Evolutionary conservation across 2,888 invertebrate genomes (phyloP).

Genomic region (Venusia cambrica): DNA sequence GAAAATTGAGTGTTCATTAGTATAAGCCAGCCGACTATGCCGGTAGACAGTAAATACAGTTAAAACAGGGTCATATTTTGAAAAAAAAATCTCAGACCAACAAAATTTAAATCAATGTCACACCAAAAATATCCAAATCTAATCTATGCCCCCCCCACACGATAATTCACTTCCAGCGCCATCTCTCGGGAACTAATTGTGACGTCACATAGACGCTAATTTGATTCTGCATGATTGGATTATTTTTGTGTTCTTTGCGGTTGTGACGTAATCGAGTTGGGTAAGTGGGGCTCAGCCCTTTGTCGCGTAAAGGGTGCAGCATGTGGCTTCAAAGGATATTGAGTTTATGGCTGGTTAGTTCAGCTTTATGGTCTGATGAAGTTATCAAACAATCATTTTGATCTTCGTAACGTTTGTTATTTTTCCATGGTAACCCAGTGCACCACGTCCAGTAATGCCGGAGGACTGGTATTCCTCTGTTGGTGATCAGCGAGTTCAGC

Average conservation of each 20-base stretch:
- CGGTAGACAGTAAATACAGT: too few relatives aligned
- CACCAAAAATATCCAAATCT: slow-evolving; percentile 20
- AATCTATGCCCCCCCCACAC: slow-evolving; percentile 18
- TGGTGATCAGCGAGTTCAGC: too few relatives aligned
- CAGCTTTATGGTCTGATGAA: slow-evolving; percentile 1
- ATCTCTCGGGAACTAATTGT: slow-evolving; percentile 48
- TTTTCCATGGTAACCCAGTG: too few relatives aligned
- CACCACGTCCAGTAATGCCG: too few relatives aligned
- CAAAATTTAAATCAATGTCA: slow-evolving; percentile 22
- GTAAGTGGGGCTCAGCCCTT: slow-evolving; percentile 17
- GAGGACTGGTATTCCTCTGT: too few relatives aligned
- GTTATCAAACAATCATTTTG: neutral
- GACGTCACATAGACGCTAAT: slow-evolving; percentile 62
- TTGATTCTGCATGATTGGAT: slow-evolving; percentile 64
- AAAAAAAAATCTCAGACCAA: neutral
- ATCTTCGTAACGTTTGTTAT: too few relatives aligned
- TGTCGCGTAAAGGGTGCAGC: slow-evolving; percentile 16
- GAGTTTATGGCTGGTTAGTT: slow-evolving; percentile 13
- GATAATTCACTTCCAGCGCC: slow-evolving; percentile 43
- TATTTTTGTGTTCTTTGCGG: slow-evolving; percentile 60
- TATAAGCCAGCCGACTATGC: too few relatives aligned
- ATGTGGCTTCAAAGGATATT: slow-evolving; percentile 14
- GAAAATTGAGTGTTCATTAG: too few relatives aligned
- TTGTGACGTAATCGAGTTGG: slow-evolving; percentile 27
- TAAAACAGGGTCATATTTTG: too few relatives aligned